A percentile compares a stretch with the other conserved stretches of the same genome.
These are phyloP conservation scores for Epinotia bilunana DNA, from an alignment of 2,888 invertebrate genomes.

Conservation along the genomic window DNA sequence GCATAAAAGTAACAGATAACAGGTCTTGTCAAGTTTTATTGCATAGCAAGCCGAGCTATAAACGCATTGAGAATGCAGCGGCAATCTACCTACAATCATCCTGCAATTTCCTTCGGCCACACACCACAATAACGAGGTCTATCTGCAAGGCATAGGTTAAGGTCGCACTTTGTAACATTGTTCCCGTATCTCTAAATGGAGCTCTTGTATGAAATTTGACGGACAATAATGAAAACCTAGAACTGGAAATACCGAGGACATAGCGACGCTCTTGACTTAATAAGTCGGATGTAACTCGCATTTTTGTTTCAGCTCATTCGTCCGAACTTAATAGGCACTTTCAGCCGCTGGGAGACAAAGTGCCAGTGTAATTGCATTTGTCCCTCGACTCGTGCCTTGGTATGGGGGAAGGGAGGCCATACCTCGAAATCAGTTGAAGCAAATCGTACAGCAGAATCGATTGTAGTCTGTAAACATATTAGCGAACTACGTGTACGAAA, in stretches of 20 bases:
- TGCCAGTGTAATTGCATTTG: conserved; percentile 73
- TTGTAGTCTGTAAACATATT: conserved; percentile 3
- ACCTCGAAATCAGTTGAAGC: conserved; percentile 8
- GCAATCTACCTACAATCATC: conserved; percentile 9
- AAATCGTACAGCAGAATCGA: conserved; percentile 2
- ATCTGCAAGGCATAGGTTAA: not conserved
- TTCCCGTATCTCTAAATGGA: not conserved
- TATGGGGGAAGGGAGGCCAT: conserved; percentile 4
- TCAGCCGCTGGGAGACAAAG: conserved; percentile 63
- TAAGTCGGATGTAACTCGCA: conserved; percentile 35
- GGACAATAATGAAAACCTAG: conserved; percentile 1
- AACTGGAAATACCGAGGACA: conserved; percentile 16
- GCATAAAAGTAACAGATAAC: not conserved
- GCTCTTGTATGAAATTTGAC: not conserved
- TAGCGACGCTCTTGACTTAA: conserved; percentile 25
- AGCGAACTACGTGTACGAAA: not conserved
- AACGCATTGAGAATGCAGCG: not conserved
- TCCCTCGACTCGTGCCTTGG: conserved; percentile 33
- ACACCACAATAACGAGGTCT: not conserved
- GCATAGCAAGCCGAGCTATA: not conserved
- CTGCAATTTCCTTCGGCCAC: not conserved
- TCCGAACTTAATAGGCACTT: conserved; percentile 58
- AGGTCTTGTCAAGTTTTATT: not conserved
- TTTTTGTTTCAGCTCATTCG: conserved; percentile 44
- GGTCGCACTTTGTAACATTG: not conserved